A percentile compares a stretch with the other conserved stretches of the same genome.
phyloP scores from a whole-genome alignment of 1,140 invertebrate genomes.

The Halyomorpha halys region DNA sequence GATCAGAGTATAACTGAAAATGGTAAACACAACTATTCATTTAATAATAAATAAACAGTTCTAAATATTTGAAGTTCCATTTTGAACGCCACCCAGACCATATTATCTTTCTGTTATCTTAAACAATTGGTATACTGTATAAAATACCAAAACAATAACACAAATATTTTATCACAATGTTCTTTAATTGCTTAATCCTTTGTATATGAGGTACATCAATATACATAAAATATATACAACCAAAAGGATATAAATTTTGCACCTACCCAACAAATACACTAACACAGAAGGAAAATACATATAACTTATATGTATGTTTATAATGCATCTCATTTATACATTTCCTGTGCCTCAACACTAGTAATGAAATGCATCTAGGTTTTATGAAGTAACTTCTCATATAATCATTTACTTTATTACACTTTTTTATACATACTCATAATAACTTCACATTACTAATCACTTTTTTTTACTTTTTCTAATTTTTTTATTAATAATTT shows the following conservation, averaged over 20 bases:
- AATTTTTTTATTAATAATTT: background rate
- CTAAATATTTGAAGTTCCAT: too few relatives aligned
- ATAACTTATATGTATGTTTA: background rate
- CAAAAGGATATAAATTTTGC: constrained; percentile 7
- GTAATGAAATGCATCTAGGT: constrained; percentile 10
- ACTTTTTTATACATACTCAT: constrained; percentile 9
- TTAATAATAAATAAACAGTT: too few relatives aligned
- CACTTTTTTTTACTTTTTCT: background rate
- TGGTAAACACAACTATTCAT: too few relatives aligned
- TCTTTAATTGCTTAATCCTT: background rate
- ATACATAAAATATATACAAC: constrained; percentile 18
- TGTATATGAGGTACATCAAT: constrained; percentile 10
- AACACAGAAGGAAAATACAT: constrained; percentile 1
- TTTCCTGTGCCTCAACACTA: constrained; percentile 7
- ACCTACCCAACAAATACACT: constrained; percentile 10
- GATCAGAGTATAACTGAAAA: too few relatives aligned
- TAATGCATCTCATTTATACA: background rate
- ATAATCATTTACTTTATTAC: constrained; percentile 7
- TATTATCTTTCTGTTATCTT: too few relatives aligned
- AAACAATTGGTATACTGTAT: too few relatives aligned
- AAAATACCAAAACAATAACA: too few relatives aligned
- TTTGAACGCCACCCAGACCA: too few relatives aligned
- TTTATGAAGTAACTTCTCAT: background rate
- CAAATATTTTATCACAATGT: too few relatives aligned
- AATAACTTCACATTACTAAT: constrained; percentile 11